Percentiles rank a stretch among this genome's conserved stretches.
Conservation (phyloP, 2,113 vertebrate genomes). For the Microcebus lehilahytsara region DNA sequence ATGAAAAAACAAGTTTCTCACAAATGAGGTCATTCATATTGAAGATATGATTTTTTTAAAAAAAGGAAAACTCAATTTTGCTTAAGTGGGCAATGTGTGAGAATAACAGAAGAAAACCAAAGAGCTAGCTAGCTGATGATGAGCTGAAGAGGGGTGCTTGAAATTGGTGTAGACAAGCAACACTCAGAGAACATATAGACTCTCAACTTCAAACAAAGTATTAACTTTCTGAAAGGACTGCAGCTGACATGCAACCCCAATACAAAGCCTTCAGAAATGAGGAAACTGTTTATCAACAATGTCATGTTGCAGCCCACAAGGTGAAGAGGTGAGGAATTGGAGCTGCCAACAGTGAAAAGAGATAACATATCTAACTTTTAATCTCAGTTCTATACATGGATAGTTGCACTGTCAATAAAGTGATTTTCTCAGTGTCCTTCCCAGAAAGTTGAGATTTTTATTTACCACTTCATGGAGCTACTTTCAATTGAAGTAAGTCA, state of each 20-base stretch:
- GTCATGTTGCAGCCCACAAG: neutral
- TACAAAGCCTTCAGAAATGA: neutral
- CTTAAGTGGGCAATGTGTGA: neutral
- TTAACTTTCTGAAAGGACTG: neutral
- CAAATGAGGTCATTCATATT: neutral
- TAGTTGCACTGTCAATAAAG: neutral
- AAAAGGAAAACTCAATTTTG: neutral
- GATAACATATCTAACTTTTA: constrained; percentile 11
- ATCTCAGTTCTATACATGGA: neutral
- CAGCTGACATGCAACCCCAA: neutral
- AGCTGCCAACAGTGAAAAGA: neutral
- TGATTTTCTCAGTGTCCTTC: constrained; percentile 1
- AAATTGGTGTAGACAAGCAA: neutral
- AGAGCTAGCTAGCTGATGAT: neutral
- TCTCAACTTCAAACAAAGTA: neutral
- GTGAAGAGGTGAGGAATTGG: neutral
- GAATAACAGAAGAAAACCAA: neutral
- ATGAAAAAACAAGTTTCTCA: neutral
- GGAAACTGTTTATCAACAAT: constrained; percentile 26
- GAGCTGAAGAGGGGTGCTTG: neutral
- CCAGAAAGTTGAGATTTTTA: neutral
- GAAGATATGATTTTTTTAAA: neutral
- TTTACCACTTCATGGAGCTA: neutral
- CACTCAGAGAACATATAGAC: neutral
- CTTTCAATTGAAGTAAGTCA: neutral